Evolutionary conservation across 2,113 vertebrate genomes (phyloP), one percentile per base, ranked within the genome.

Genomic region (Scortum barcoo): DNA sequence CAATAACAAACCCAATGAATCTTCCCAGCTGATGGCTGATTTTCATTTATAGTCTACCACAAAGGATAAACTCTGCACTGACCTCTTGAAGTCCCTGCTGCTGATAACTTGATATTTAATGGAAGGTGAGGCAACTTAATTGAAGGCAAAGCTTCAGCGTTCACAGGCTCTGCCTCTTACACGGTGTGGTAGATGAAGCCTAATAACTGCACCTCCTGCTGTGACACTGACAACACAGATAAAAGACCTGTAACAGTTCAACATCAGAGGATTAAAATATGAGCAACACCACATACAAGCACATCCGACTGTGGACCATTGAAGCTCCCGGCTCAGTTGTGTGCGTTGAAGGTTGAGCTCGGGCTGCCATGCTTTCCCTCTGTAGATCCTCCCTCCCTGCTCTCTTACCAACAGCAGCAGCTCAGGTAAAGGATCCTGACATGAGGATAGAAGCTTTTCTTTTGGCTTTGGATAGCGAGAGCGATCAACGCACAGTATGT

Each of bases 331-430:
- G 69, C 38, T 40, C 22, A 30, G 7, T 9, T 60, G 7, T 4
- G 22, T 42, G 72, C 57, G 76, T 76, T 83, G 76, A 83, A 70
- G 61, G 26, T 33, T 81, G 66, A 76, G 48, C 22, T 17, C 20
- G 38, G 28, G 24, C 20, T n/a, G 33, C 30, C 33, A 26, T 63
- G 11, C 51, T 57, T 42, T 40, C 11, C 24, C 19, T 26, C 76
- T 28, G 13, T 20, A 68, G 46, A 66, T 44, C 56, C 12, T 28
- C n/a, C 0, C 65, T 62, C 11, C 44, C 8, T 58, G 54, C 12
- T 10, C 11, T 66, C 6, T 44, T 61, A 72, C 62, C 11, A 58
- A 26, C 33, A 50, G 22, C 63, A 67, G 38, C 22, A 40, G 20
- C 19, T 11, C 8, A 48, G 20, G 24, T 38, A 16, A 36, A 65